These are phyloP conservation scores for Acanthopagrus latus DNA, from an alignment of 2,797 vertebrate genomes.

Conservation along the genomic window DNA sequence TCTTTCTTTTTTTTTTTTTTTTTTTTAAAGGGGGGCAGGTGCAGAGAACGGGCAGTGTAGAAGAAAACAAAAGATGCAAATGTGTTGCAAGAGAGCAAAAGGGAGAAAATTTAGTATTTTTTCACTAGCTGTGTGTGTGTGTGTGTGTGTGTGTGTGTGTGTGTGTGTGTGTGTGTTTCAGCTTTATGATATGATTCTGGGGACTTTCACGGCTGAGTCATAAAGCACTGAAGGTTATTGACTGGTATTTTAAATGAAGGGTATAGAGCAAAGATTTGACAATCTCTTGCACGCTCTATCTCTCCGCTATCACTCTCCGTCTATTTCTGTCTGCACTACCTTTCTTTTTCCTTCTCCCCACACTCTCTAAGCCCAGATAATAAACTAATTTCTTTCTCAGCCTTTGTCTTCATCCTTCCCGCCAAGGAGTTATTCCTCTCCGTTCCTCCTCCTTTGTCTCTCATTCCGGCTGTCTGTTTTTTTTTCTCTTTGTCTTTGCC, in stretches of 20 bases:
- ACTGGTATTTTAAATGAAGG: slow-evolving; percentile 75
- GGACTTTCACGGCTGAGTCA: slow-evolving; percentile 64
- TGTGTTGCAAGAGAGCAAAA: slow-evolving; percentile 17
- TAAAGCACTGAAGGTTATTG: slow-evolving; percentile 71
- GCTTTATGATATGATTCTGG: slow-evolving; percentile 34
- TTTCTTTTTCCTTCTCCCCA: slow-evolving; percentile 51
- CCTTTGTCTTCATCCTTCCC: slow-evolving; percentile 71
- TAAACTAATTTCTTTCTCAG: slow-evolving; percentile 77
- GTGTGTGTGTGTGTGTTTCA: slow-evolving; percentile 39
- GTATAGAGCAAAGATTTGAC: slow-evolving; percentile 67
- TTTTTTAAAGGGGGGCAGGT: neutral
- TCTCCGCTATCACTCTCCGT: slow-evolving; percentile 54
- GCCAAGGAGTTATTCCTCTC: slow-evolving; percentile 72
- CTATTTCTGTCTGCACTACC: slow-evolving; percentile 64
- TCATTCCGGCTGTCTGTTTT: slow-evolving; percentile 62
- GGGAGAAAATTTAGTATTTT: slow-evolving; percentile 9
- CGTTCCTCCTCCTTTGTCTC: slow-evolving; percentile 68
- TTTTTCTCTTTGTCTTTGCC: slow-evolving; percentile 32
- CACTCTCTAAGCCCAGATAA: slow-evolving; percentile 76
- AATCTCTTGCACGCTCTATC: slow-evolving; percentile 60
- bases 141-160: slow-evolving; percentile 37
- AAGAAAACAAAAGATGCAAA: slow-evolving; percentile 30
- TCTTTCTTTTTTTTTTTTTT: no score
- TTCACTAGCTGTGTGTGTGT: slow-evolving; percentile 13
- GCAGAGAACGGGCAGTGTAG: neutral